A percentile compares a stretch with the other conserved stretches of the same genome.
These are phyloP conservation scores for Buceros bicornis DNA, from an alignment of 2,797 vertebrate species.

Conservation along the genomic window DNA sequence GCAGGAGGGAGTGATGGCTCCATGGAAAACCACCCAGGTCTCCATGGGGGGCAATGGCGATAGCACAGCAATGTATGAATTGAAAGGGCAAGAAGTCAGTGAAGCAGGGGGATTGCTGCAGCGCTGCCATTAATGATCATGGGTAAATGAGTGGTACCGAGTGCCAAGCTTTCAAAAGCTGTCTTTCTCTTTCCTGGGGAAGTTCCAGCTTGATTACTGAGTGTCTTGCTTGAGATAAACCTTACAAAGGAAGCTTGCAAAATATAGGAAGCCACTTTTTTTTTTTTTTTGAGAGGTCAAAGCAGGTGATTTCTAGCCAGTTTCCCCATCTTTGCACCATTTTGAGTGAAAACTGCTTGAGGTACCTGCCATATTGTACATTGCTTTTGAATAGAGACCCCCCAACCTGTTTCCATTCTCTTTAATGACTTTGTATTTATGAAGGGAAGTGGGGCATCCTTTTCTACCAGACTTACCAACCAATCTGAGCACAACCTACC, in stretches of 20 bases:
- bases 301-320: background rate
- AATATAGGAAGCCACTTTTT: background rate
- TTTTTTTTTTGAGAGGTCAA: background rate
- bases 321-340: background rate
- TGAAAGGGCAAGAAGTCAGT: background rate
- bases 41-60: background rate
- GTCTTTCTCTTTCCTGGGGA: constrained; percentile 17
- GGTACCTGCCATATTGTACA: background rate
- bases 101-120: background rate
- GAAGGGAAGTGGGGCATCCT: background rate
- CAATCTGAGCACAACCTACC: background rate
- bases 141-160: background rate
- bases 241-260: background rate
- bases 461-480: background rate
- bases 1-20: background rate
- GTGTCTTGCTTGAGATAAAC: background rate
- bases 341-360: background rate
- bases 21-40: background rate
- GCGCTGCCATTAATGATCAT: background rate
- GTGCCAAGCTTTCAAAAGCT: constrained; percentile 15
- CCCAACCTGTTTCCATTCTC: background rate
- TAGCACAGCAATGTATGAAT: background rate
- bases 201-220: background rate
- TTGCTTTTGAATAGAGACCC: background rate
- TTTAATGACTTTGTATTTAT: background rate